Base-by-base conservation (phyloP, 2,797 vertebrate genomes). In the Vespertilio murinus region DNA sequence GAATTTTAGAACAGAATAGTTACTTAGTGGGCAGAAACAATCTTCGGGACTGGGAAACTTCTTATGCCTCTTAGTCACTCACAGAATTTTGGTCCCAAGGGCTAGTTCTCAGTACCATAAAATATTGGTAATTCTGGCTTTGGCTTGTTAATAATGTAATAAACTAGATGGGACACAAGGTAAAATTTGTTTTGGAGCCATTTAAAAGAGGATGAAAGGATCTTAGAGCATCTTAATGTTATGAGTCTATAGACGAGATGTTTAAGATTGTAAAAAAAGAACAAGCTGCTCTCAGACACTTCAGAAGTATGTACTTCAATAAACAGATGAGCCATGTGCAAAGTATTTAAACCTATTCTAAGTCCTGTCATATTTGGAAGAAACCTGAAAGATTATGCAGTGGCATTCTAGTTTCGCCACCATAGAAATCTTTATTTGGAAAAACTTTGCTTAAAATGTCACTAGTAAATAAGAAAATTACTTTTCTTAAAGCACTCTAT, bases 141-240 rank as follows among this genome's bases (percentile, higher is more conserved):
- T 80, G 71, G 22, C 35, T 56, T 87, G 59, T 77, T 83, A 73
- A 80, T 93, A 92, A 67, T 84, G 92, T 54, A 73, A 86, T 89
- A 84, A 93, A 56, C 33, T 45, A 96, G 47, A 91, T 40, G 83
- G 56, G 40, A 70, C 47, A 73, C 0, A 0, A 40, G n/a, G 30
- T 89, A 73, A 93, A 89, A 93, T 94, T 93, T 95, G 79, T 13
- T 91, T 93, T 81, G 64, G 75, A 94, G 86, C 20, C 38, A 86
- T 82, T 89, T 90, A 74, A 90, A 92, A 86, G 8, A 25, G 33
- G 61, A 7, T 35, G 9, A 84, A 89, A 70, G 8, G 38, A 61
- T 90, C 80, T 91, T 93, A 87, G 91, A 88, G 78, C 49, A 93
- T 42, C 33, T 87, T 84, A 90, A 54, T 54, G 13, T 90, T 90